phyloP scores from a whole-genome alignment of 2,888 invertebrate species.

The Chymomyza procnemis region DNA sequence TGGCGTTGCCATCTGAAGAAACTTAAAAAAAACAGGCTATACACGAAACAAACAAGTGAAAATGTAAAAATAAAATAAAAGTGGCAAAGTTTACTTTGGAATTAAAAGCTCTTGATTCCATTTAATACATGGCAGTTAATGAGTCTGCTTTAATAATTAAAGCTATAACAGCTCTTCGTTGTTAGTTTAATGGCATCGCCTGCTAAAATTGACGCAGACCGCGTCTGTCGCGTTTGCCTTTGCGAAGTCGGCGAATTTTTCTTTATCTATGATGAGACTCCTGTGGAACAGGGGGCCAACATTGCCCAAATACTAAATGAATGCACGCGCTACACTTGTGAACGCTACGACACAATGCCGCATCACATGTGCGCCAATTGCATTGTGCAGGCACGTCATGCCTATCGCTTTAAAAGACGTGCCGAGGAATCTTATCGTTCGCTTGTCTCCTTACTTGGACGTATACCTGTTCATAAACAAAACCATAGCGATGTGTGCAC shows the following conservation, averaged over 20 bases:
- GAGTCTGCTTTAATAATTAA: not conserved
- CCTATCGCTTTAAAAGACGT: slow-evolving; percentile 75
- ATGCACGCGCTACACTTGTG: slow-evolving; percentile 76
- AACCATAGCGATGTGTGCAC: slow-evolving; percentile 49
- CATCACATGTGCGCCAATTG: slow-evolving; percentile 75
- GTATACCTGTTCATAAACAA: slow-evolving; percentile 30
- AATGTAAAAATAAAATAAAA: slow-evolving; percentile 32
- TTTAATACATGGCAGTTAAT: not conserved
- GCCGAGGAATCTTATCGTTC: slow-evolving; percentile 75
- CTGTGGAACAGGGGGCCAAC: slow-evolving; percentile 55
- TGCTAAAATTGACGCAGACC: slow-evolving; percentile 54
- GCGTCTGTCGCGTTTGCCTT: slow-evolving; percentile 76
- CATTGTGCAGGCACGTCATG: slow-evolving; percentile 65
- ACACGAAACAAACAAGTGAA: slow-evolving; percentile 22
- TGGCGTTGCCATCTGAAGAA: slow-evolving; percentile 24
- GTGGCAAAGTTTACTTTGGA: not conserved
- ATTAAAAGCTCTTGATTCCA: not conserved
- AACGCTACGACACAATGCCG: slow-evolving; percentile 77
- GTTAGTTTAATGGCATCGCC: not conserved
- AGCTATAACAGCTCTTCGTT: not conserved
- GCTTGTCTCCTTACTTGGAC: slow-evolving; percentile 63
- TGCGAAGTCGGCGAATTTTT: slow-evolving; percentile 58
- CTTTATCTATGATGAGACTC: slow-evolving; percentile 70
- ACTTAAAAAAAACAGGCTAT: slow-evolving; percentile 12
- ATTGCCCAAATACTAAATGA: slow-evolving; percentile 73